These are phyloP conservation scores for Sciurus carolinensis DNA, from an alignment of 2,797 vertebrate genomes.

Conservation along the genomic window DNA sequence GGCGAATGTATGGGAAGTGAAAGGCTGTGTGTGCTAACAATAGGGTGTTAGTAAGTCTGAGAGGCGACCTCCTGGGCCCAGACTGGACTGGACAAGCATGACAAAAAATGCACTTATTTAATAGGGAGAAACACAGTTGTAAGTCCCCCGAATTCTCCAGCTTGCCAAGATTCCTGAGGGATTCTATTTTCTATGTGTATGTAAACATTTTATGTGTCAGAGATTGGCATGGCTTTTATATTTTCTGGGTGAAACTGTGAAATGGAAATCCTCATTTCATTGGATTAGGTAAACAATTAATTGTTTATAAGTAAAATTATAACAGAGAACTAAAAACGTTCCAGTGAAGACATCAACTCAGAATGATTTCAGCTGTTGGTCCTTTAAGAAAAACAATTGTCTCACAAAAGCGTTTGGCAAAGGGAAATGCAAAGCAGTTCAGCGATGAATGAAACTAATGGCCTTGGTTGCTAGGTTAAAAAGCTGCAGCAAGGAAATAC, in stretches of 20 bases:
- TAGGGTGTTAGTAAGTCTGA: background rate
- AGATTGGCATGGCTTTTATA: background rate
- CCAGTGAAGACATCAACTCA: background rate
- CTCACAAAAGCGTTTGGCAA: background rate
- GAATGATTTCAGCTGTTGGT: background rate
- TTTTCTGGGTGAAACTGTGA: background rate
- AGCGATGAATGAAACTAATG: background rate
- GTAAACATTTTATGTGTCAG: background rate
- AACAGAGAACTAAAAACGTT: background rate
- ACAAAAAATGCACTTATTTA: background rate
- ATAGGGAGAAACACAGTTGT: background rate
- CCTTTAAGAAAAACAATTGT: conserved; percentile 11
- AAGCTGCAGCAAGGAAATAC: background rate
- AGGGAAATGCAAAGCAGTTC: background rate
- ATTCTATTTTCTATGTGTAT: background rate
- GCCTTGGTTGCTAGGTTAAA: background rate
- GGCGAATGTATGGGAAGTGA: background rate
- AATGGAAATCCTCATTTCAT: background rate
- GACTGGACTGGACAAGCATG: background rate
- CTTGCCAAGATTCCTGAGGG: background rate
- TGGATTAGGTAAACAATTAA: background rate
- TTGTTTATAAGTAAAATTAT: background rate
- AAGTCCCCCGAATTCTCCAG: background rate
- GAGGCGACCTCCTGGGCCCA: background rate
- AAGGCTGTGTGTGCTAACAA: background rate